phyloP scores from a whole-genome alignment of 2,797 vertebrate species.

The Macroramphosus scolopax region DNA sequence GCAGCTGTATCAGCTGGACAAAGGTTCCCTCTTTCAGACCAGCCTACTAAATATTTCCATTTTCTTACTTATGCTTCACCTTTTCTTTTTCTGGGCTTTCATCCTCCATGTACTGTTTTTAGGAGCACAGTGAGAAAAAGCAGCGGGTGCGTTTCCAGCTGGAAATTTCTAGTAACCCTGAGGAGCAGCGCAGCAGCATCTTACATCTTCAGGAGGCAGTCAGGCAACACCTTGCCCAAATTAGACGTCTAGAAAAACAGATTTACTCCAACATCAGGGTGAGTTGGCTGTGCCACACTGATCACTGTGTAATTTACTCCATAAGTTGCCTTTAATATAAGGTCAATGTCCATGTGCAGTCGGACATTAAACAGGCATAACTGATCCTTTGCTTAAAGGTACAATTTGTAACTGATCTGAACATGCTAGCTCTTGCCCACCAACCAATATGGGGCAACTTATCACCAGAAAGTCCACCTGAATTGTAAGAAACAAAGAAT shows the following conservation, averaged over 20 bases:
- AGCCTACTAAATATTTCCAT: neutral
- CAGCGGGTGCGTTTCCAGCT: constrained; percentile 97
- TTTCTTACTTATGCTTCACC: neutral
- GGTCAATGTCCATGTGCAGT: too few relatives aligned
- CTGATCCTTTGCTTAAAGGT: too few relatives aligned
- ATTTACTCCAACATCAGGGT: constrained; percentile 97
- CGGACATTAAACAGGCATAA: too few relatives aligned
- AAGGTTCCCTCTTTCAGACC: neutral
- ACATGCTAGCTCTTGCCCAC: too few relatives aligned
- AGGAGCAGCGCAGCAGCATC: constrained; percentile 98
- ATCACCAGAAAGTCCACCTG: too few relatives aligned
- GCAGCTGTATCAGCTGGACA: neutral
- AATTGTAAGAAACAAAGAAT: too few relatives aligned
- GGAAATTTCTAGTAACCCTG: constrained; percentile 97
- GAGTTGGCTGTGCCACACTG: constrained; percentile 14
- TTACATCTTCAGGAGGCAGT: constrained; percentile 94
- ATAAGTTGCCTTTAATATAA: neutral
- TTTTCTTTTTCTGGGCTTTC: neutral
- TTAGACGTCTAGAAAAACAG: constrained; percentile 93
- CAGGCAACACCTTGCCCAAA: constrained; percentile 92
- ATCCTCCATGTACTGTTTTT: too few relatives aligned
- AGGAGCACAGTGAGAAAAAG: constrained; percentile 99
- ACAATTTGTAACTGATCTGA: too few relatives aligned
- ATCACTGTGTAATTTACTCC: neutral
- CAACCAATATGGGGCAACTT: too few relatives aligned